Evolutionary conservation across 2,797 vertebrate genomes (phyloP).

Genomic region (Perodicticus potto): DNA sequence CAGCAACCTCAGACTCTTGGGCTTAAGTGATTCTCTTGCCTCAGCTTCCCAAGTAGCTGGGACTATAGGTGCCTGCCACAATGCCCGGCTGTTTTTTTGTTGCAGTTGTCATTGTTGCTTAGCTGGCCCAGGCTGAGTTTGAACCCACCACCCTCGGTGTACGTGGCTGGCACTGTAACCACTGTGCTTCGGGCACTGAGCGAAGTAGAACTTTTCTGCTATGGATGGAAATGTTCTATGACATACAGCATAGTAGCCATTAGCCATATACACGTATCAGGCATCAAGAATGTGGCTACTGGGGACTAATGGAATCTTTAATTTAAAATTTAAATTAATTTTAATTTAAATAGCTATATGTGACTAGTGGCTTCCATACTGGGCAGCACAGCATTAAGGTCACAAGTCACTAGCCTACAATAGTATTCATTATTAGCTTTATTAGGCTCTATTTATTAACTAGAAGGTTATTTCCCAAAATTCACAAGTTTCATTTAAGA

Average conservation of each 20-base stretch:
- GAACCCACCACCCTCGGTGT: too few species aligned
- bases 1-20: too few species aligned
- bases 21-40: too few species aligned
- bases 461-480: slow-evolving; percentile 13
- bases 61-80: too few species aligned
- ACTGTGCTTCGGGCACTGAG: too few species aligned
- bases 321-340: slow-evolving; percentile 23
- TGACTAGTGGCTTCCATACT: background rate
- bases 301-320: background rate
- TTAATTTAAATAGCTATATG: background rate
- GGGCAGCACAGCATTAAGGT: background rate
- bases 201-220: background rate
- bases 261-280: background rate
- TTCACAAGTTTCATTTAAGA: slow-evolving; percentile 31
- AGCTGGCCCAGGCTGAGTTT: too few species aligned
- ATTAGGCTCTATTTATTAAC: slow-evolving; percentile 1
- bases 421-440: slow-evolving; percentile 4
- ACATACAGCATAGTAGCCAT: background rate
- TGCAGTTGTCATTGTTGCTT: too few species aligned
- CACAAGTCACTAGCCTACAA: background rate
- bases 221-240: background rate
- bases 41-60: too few species aligned
- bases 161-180: too few species aligned
- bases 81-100: too few species aligned
- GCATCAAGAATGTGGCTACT: background rate